Conservation (phyloP, 2,888 invertebrate species). For the Drosophila ezoana region DNA sequence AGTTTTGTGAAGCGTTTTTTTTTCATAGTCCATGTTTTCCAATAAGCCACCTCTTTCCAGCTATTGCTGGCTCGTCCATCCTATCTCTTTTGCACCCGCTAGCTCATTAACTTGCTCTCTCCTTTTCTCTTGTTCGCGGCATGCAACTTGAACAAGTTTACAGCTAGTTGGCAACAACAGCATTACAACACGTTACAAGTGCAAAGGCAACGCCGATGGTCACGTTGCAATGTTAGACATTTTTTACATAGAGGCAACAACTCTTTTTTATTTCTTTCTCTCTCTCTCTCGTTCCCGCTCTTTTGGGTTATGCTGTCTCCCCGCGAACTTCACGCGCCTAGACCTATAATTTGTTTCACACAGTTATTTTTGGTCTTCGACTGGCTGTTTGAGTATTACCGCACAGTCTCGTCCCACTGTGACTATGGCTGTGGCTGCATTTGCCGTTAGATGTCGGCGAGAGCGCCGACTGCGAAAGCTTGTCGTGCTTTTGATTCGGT, state of each 20-base stretch:
- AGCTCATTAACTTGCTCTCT: slow-evolving; percentile 3
- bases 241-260: slow-evolving; percentile 11
- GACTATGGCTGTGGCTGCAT: slow-evolving; percentile 35
- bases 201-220: slow-evolving; percentile 71
- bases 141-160: slow-evolving; percentile 68
- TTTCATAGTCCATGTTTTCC: slow-evolving; percentile 28
- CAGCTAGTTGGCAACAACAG: slow-evolving; percentile 57
- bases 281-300: not conserved
- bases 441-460: slow-evolving; percentile 48
- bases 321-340: slow-evolving; percentile 43
- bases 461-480: slow-evolving; percentile 25
- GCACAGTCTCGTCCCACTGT: slow-evolving; percentile 49
- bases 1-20: slow-evolving; percentile 58
- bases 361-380: slow-evolving; percentile 50
- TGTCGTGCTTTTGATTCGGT: slow-evolving; percentile 12
- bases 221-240: slow-evolving; percentile 75
- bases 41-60: slow-evolving; percentile 25
- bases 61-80: not conserved
- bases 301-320: slow-evolving; percentile 1
- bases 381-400: slow-evolving; percentile 41
- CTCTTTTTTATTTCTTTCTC: not conserved
- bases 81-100: slow-evolving; percentile 4
- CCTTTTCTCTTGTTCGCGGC: slow-evolving; percentile 24
- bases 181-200: slow-evolving; percentile 72
- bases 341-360: slow-evolving; percentile 59